These are phyloP conservation scores for Meloe dianella DNA, from an alignment of 2,888 invertebrate species.

Conservation along the genomic window DNA sequence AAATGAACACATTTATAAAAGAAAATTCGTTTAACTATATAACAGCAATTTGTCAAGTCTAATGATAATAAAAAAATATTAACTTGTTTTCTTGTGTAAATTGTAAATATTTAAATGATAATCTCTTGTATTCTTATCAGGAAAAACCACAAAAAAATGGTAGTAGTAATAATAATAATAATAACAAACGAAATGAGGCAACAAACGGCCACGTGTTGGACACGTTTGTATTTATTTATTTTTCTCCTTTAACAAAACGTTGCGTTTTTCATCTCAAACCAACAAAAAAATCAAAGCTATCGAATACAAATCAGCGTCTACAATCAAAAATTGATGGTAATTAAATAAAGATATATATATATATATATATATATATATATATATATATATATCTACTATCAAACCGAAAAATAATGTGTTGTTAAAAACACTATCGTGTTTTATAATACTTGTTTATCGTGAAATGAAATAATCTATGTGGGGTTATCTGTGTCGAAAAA, in stretches of 20 bases:
- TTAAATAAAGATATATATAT: not conserved
- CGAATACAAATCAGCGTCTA: too few species aligned
- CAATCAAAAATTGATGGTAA: not conserved
- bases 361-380: not conserved
- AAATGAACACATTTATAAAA: too few species aligned
- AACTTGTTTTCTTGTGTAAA: not conserved
- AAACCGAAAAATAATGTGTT: conserved; percentile 34
- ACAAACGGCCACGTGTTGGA: conserved; percentile 7
- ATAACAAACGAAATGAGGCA: not conserved
- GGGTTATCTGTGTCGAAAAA: conserved; percentile 39
- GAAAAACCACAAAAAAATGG: not conserved
- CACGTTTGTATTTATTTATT: conserved; percentile 1
- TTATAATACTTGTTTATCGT: conserved; percentile 35
- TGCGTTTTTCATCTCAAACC: too few species aligned
- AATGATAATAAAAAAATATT: not conserved
- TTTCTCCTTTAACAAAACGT: too few species aligned
- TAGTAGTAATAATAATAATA: too few species aligned
- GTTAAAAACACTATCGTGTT: conserved; percentile 35
- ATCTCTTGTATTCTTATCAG: not conserved
- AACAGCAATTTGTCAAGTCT: not conserved
- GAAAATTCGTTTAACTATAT: too few species aligned
- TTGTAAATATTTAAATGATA: conserved; percentile 8
- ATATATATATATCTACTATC: conserved; percentile 10
- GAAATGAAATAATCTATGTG: conserved; percentile 36
- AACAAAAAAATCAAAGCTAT: too few species aligned